Evolutionary conservation across 35 echinoderm and acorn worm species (phyloP), one percentile per base, ranked within the genome.

Genomic region (Strongylocentrotus purpuratus): DNA sequence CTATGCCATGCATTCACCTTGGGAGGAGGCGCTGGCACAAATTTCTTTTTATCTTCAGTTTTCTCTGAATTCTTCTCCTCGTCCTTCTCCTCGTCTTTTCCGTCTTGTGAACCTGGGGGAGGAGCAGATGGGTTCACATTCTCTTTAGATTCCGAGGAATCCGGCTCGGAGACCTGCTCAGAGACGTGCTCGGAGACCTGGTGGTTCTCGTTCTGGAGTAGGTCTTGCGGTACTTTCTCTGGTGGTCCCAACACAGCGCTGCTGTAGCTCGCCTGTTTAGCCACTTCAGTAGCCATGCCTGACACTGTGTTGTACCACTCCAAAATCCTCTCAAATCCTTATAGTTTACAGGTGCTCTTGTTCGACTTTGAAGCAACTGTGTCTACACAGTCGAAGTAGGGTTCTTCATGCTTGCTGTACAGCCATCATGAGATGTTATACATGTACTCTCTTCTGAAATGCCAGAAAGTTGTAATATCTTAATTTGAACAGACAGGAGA

Each of bases 1-100:
- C 96, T 61, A 33, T 95, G 96, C 97, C 97, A 97, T 10, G 97
- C 95, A 92, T 97, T 97, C 5, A 95, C 95, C 88, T 97, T 97
- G 0, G 97, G 97, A 20, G 95, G 94, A 0, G 97, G 94, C 31
- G 97, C 97, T 90, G 94, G 94, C 4, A 96, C 97, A 94, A 94
- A 96, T 50, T 96, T 93, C 46, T 95, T 90, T 78, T 96, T 97
- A 25, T 55, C 95, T 45, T 85, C 95, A 46, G 45, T 71, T 46
- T 92, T 71, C 33, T 87, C 92, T 45, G 47, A 46, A n/a, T 71
- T 60, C 85, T 14, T 95, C 46, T 50, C 94, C 61, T 65, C 95
- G 45, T 35, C 85, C 55, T 90, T 95, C 45, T 46, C 86, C 25
- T 59, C 33, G 15, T 35, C 88, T 17, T 65, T 94, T 32, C 70